Percentiles rank a stretch among this genome's conserved stretches.
Conservation (phyloP, 2,888 invertebrate genomes). For the Tribolium freemani region DNA sequence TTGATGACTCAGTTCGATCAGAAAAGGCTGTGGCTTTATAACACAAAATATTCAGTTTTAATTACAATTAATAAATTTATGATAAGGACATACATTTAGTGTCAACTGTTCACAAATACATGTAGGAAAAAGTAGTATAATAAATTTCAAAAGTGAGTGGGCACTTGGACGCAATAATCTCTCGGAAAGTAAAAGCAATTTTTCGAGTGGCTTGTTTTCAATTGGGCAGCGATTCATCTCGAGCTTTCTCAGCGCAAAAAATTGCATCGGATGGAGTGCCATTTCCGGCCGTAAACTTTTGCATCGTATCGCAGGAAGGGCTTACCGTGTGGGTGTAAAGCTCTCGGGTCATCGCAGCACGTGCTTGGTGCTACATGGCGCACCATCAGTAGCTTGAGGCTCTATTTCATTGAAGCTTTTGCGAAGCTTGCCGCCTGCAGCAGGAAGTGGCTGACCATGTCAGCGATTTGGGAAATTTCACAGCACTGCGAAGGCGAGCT, state of each 20-base stretch:
- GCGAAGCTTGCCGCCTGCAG: slow-evolving; percentile 19
- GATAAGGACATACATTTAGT: too few relatives aligned
- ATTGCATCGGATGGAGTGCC: neutral
- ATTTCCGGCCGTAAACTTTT: slow-evolving; percentile 5
- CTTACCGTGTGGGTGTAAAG: slow-evolving; percentile 64
- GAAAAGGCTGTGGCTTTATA: neutral
- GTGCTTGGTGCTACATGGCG: slow-evolving; percentile 50
- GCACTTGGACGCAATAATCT: neutral
- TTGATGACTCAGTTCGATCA: neutral
- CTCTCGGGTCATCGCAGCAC: slow-evolving; percentile 61
- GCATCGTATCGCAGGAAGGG: neutral
- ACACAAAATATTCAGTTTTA: neutral
- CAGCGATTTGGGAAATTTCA: slow-evolving; percentile 47
- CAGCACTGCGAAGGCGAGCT: slow-evolving; percentile 49
- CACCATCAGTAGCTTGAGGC: slow-evolving; percentile 25
- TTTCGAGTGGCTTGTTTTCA: neutral
- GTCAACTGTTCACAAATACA: too few relatives aligned
- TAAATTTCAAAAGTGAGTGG: neutral
- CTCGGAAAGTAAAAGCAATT: neutral
- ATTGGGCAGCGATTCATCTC: neutral
- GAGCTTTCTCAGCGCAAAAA: neutral
- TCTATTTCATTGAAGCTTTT: slow-evolving; percentile 3
- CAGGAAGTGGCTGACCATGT: slow-evolving; percentile 33
- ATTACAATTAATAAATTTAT: too few relatives aligned
- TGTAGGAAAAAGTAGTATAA: too few relatives aligned